Evolutionary conservation across 2,113 vertebrate genomes (phyloP).

Genomic region (Xenopus borealis): DNA sequence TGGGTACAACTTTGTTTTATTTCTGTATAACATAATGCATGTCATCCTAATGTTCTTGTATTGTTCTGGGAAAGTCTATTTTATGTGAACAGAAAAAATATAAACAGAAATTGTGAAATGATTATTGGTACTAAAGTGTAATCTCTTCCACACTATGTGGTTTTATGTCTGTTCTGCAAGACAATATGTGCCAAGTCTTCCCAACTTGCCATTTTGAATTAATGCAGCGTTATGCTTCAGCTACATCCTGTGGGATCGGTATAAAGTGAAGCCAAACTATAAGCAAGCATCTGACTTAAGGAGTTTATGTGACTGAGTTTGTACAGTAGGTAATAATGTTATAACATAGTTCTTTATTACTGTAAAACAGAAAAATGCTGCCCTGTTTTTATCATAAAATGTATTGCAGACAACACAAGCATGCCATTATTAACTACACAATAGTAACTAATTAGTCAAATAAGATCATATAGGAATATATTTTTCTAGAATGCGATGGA

Average conservation of each 20-base stretch:
- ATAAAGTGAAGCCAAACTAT: slow-evolving; percentile 21
- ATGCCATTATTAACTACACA: no score
- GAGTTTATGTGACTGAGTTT: slow-evolving; percentile 16
- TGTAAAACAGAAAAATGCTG: not conserved
- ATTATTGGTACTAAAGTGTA: slow-evolving; percentile 27
- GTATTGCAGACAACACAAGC: no score
- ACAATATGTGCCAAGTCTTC: slow-evolving; percentile 26
- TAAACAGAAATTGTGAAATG: slow-evolving; percentile 18
- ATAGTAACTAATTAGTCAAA: no score
- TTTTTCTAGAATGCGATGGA: no score
- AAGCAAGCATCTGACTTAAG: slow-evolving; percentile 25
- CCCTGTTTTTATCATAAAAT: no score
- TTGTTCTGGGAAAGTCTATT: not conserved
- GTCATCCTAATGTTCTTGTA: slow-evolving; percentile 22
- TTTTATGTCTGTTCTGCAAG: slow-evolving; percentile 24
- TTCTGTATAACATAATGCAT: not conserved
- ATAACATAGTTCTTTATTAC: slow-evolving; percentile 18
- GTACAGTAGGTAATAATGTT: slow-evolving; percentile 33
- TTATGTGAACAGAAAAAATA: slow-evolving; percentile 12
- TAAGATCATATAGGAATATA: no score
- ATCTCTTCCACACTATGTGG: slow-evolving; percentile 16
- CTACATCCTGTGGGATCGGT: slow-evolving; percentile 6
- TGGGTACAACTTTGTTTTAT: no score
- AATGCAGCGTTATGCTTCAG: slow-evolving; percentile 12
- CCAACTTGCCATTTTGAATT: slow-evolving; percentile 24